Percentiles rank a stretch among this genome's conserved stretches.
Conservation (phyloP, 2,113 vertebrate genomes). For the Dasypus novemcinctus region DNA sequence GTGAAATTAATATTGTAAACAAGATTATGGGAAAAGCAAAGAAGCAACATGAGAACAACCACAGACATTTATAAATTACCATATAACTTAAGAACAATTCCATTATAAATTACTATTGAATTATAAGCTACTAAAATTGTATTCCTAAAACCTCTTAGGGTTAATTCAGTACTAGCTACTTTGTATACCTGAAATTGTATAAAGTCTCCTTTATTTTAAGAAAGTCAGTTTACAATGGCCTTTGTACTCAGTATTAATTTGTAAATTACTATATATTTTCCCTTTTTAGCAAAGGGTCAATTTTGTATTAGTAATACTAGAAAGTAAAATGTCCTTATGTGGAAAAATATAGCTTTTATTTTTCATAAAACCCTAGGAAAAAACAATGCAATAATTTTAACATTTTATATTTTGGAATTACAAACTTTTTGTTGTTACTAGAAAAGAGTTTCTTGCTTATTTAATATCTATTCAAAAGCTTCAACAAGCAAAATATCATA, state of each 20-base stretch:
- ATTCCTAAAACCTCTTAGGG: neutral
- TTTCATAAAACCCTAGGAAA: neutral
- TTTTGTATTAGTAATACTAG: neutral
- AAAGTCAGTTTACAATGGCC: neutral
- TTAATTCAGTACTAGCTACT: neutral
- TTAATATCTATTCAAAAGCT: neutral
- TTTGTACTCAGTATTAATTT: neutral
- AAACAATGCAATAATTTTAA: neutral
- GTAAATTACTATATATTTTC: neutral
- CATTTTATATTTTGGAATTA: slow-evolving; percentile 24
- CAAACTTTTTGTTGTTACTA: slow-evolving; percentile 6
- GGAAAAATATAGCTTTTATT: neutral
- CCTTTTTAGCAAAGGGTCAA: neutral
- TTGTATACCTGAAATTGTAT: neutral
- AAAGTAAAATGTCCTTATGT: neutral
- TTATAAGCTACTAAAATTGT: neutral
- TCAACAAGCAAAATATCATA: slow-evolving; percentile 5
- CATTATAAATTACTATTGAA: slow-evolving; percentile 5
- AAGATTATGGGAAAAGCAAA: neutral
- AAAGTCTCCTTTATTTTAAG: neutral
- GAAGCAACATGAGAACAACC: neutral
- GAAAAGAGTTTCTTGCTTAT: neutral
- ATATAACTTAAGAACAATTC: neutral
- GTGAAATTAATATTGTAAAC: slow-evolving; percentile 14
- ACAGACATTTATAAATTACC: neutral